Conservation (phyloP, 2,888 invertebrate genomes). For the Drosophila mimica region DNA sequence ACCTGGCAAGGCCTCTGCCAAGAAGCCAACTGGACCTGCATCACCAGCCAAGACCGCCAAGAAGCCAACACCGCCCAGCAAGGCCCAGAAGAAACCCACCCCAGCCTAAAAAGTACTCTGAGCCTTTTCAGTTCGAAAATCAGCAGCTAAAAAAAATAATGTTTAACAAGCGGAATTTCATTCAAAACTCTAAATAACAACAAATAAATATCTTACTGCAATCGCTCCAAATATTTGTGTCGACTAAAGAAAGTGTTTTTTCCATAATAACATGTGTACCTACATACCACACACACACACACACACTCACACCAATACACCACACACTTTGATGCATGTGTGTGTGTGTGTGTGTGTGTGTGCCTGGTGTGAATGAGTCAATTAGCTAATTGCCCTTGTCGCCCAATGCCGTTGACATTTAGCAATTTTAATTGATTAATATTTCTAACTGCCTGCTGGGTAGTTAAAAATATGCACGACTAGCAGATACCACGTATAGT, state of each 20-base stretch:
- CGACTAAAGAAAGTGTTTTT: not conserved
- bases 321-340: not conserved
- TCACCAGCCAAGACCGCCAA: conserved; percentile 52
- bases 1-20: conserved; percentile 53
- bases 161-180: conserved; percentile 74
- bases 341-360: not conserved
- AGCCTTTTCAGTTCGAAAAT: conserved; percentile 14
- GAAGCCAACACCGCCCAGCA: conserved; percentile 63
- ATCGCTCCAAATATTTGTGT: conserved; percentile 29
- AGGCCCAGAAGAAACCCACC: conserved; percentile 64
- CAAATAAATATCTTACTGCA: conserved; percentile 71
- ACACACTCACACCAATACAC: not conserved
- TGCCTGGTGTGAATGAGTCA: conserved; percentile 24
- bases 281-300: not conserved
- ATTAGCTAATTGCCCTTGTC: conserved; percentile 50
- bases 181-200: conserved; percentile 68
- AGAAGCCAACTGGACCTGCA: conserved; percentile 55
- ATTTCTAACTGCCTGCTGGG: conserved; percentile 12
- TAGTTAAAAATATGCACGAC: not conserved
- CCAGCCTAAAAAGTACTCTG: conserved; percentile 33
- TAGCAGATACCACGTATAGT: not conserved
- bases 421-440: conserved; percentile 39
- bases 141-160: conserved; percentile 26
- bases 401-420: conserved; percentile 13
- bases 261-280: conserved; percentile 6